phyloP scores from a whole-genome alignment of 2,797 vertebrate species.

The Gallinago solitaria region DNA sequence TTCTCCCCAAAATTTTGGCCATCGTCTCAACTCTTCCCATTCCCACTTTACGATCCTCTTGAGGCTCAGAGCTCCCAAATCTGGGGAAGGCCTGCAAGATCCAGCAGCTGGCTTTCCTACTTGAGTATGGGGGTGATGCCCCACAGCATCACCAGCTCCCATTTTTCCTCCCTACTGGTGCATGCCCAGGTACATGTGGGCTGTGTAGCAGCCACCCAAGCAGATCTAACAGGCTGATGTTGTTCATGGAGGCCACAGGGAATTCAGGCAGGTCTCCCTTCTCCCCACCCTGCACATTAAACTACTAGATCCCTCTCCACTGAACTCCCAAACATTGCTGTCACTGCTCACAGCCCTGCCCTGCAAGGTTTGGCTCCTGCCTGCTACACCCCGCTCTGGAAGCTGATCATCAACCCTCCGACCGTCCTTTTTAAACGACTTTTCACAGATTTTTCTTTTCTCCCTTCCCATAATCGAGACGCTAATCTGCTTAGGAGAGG shows the following conservation, averaged over 20 bases:
- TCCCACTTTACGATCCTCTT: background rate
- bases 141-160: background rate
- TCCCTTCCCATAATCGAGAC: background rate
- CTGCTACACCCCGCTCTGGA: fast-evolving
- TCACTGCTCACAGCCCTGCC: background rate
- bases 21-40: background rate
- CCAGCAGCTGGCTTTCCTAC: background rate
- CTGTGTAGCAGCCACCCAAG: background rate
- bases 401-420: background rate
- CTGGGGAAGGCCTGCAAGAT: background rate
- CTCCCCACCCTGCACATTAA: background rate
- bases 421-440: background rate
- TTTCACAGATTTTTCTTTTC: background rate
- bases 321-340: background rate
- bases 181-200: background rate
- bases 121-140: background rate
- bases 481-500: too few relatives aligned
- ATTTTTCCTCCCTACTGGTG: background rate
- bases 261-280: background rate
- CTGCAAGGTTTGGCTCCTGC: background rate
- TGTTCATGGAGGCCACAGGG: background rate
- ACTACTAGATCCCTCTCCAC: background rate
- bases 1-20: background rate
- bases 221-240: background rate
- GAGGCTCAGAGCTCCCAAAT: background rate